Conservation (phyloP, 92 coral and sea anemone genomes). For the Siderastrea siderea region DNA sequence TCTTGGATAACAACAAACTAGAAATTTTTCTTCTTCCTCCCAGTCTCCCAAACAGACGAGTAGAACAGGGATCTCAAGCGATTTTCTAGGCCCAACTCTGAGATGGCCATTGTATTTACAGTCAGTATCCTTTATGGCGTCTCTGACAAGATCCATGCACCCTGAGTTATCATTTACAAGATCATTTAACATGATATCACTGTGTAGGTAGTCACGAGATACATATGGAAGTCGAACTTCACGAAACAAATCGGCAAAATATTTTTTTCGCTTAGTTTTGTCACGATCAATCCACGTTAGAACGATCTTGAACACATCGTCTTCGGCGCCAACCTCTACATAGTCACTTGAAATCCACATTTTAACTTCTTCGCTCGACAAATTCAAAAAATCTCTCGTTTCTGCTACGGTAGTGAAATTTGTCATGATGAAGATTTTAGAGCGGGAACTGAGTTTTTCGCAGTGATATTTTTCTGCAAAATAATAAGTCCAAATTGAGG, state of each 20-base stretch:
- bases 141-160: background rate
- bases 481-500: background rate
- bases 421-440: background rate
- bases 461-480: background rate
- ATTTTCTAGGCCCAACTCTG: background rate
- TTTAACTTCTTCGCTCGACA: background rate
- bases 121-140: background rate
- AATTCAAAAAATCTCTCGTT: background rate
- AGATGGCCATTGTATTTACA: background rate
- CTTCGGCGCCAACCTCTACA: background rate
- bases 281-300: background rate
- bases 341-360: slow-evolving; percentile 3
- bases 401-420: background rate
- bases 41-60: background rate
- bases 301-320: background rate
- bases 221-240: slow-evolving; percentile 1
- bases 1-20: background rate
- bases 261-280: background rate
- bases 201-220: background rate
- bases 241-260: background rate
- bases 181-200: background rate
- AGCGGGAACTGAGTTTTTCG: background rate
- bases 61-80: background rate
- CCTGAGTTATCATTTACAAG: background rate
- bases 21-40: background rate